A percentile compares a stretch with the other conserved stretches of the same genome.
These are phyloP conservation scores for Hirtodrosophila cameraria DNA, from an alignment of 2,888 invertebrate genomes.

Conservation along the genomic window DNA sequence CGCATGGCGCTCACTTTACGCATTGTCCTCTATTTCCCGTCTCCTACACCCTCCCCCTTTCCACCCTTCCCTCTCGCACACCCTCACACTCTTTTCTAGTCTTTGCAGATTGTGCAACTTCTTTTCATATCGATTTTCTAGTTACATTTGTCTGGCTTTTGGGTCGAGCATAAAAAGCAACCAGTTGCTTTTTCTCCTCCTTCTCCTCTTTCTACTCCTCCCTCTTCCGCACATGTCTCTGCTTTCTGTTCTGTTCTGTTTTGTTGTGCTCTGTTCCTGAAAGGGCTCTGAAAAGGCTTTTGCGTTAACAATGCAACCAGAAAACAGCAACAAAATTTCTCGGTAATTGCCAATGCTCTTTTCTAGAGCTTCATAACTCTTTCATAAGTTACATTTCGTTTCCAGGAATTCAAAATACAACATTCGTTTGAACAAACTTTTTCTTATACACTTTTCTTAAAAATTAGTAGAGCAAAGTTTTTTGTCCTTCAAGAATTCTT, in stretches of 20 bases:
- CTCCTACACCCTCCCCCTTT: not conserved
- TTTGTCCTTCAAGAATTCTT: no score
- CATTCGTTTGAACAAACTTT: no score
- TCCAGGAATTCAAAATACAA: not conserved
- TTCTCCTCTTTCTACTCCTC: not conserved
- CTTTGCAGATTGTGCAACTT: constrained; percentile 53
- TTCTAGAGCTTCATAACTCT: constrained; percentile 25
- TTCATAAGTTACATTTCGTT: not conserved
- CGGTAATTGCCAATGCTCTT: constrained; percentile 37
- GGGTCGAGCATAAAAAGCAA: constrained; percentile 59
- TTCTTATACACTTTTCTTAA: no score
- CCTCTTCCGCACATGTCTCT: not conserved
- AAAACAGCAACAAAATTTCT: constrained; percentile 8
- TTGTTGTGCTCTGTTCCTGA: constrained; percentile 6
- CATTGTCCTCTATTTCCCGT: constrained; percentile 8
- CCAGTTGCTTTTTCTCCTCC: constrained; percentile 54
- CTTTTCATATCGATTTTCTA: constrained; percentile 67
- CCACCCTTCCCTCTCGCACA: no score
- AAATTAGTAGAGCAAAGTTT: no score
- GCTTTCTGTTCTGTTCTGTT: constrained; percentile 22
- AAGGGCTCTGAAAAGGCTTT: no score
- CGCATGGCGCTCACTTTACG: constrained; percentile 52
- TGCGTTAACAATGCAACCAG: constrained; percentile 35
- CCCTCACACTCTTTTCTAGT: not conserved
- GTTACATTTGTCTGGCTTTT: constrained; percentile 77